These are phyloP conservation scores for Manacus vitellinus DNA, from an alignment of 2,113 vertebrate genomes.

Conservation along the genomic window DNA sequence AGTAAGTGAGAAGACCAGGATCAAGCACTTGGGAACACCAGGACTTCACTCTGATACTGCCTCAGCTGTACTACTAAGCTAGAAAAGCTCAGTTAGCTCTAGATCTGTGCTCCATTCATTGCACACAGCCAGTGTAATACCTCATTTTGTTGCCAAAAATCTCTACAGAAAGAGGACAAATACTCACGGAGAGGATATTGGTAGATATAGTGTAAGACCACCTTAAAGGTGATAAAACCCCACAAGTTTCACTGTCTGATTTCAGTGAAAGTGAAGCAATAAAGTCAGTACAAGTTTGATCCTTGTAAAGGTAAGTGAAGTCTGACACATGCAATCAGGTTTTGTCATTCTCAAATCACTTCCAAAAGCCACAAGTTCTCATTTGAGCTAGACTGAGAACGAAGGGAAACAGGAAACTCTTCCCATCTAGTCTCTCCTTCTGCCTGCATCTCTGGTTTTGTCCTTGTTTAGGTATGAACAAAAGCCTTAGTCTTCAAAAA, in stretches of 20 bases:
- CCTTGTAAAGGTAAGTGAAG: neutral
- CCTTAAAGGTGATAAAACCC: neutral
- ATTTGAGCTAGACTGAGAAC: neutral
- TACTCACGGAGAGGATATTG: neutral
- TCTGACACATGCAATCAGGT: neutral
- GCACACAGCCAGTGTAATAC: fast-evolving
- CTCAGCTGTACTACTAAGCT: neutral
- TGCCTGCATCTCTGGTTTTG: neutral
- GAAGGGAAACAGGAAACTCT: neutral
- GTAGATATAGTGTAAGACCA: neutral
- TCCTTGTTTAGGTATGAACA: neutral
- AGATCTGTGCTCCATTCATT: neutral
- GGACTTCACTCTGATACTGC: neutral
- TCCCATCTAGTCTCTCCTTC: neutral
- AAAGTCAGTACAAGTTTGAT: neutral
- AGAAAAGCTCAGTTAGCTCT: neutral
- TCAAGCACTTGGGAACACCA: neutral
- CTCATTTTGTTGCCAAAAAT: neutral
- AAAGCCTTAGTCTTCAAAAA: neutral
- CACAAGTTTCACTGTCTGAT: neutral
- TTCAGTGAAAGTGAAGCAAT: neutral
- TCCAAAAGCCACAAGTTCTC: neutral
- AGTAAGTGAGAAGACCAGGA: neutral
- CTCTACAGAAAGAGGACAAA: neutral
- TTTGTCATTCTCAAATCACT: neutral